Base-by-base conservation (phyloP, 2,888 invertebrate species). In the Pristionchus exspectatus region DNA sequence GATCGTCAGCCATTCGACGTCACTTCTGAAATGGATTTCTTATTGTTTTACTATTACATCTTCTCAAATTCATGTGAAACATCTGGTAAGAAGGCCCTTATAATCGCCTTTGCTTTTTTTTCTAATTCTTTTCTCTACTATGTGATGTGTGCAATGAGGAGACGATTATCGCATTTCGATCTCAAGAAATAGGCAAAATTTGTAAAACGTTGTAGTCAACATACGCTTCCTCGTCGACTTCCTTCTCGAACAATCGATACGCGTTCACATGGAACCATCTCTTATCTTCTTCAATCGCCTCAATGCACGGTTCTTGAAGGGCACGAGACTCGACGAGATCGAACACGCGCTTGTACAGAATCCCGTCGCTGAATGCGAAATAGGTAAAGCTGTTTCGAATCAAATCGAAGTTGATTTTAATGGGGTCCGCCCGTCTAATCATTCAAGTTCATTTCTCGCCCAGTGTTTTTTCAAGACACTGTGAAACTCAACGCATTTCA, bases 1-100 rank as follows among this genome's bases (percentile, higher is more conserved):
- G 69, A 87, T 38, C 24, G 87, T 87, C 66, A 87, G 50, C 87
- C 87, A 87, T 27, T 87, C 87, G 50, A 87, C 24, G 69, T 87
- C 87, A 21, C 21, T 14, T 16, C 87, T 87, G 87, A 18, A 85
- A 59, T n/a, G n/a, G 38, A 3, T 83, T 50, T 50, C 44, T 44
- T 27, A 81, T n/a, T n/a, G n/a, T n/a, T n/a, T n/a, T n/a, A n/a
- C n/a, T n/a, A n/a, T n/a, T n/a, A n/a, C n/a, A n/a, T n/a, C n/a
- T n/a, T n/a, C n/a, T n/a, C n/a, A n/a, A n/a, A n/a, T n/a, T n/a
- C n/a, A n/a, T n/a, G n/a, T n/a, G n/a, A n/a, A n/a, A n/a, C n/a
- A n/a, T n/a, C n/a, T n/a, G n/a, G n/a, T n/a, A n/a, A n/a, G n/a
- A n/a, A n/a, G n/a, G n/a, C n/a, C n/a, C n/a, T n/a, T n/a, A n/a